Evolutionary conservation across 92 coral and sea anemone species (phyloP).

Genomic region (Pocillopora grandis): DNA sequence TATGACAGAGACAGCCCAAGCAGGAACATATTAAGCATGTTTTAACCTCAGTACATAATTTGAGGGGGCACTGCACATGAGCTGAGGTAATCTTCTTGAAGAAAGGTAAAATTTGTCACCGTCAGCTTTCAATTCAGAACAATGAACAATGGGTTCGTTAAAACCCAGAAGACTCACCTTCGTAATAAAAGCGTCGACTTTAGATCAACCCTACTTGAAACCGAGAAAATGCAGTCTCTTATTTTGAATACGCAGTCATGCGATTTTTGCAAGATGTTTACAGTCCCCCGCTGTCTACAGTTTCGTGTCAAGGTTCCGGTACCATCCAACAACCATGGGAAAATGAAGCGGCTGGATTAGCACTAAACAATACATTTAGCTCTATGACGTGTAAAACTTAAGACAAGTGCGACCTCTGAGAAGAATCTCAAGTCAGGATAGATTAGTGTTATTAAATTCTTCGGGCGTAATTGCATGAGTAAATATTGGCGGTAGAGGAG

Average conservation of each 20-base stretch:
- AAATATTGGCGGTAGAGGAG: constrained; percentile 12
- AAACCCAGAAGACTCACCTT: constrained; percentile 18
- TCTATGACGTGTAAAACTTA: constrained; percentile 18
- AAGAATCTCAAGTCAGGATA: not conserved
- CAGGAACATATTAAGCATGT: too few species aligned
- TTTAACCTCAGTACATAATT: too few species aligned
- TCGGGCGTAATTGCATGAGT: constrained; percentile 17
- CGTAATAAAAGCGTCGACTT: not conserved
- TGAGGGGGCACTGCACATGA: too few species aligned
- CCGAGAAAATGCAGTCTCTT: too few species aligned
- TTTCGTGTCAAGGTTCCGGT: not conserved
- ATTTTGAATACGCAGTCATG: not conserved
- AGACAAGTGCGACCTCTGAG: constrained; percentile 3
- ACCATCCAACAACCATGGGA: not conserved
- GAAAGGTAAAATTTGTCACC: not conserved
- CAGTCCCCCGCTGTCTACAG: constrained; percentile 2
- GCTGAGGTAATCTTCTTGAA: too few species aligned
- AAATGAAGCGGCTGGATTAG: constrained; percentile 12
- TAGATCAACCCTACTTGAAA: too few species aligned
- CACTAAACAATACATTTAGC: not conserved
- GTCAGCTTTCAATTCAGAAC: not conserved
- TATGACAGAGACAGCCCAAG: too few species aligned
- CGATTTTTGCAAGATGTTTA: not conserved
- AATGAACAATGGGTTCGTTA: not conserved
- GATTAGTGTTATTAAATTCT: constrained; percentile 15